Base-by-base conservation (phyloP, 2,797 vertebrate genomes). In the Catostomus latipinnis region DNA sequence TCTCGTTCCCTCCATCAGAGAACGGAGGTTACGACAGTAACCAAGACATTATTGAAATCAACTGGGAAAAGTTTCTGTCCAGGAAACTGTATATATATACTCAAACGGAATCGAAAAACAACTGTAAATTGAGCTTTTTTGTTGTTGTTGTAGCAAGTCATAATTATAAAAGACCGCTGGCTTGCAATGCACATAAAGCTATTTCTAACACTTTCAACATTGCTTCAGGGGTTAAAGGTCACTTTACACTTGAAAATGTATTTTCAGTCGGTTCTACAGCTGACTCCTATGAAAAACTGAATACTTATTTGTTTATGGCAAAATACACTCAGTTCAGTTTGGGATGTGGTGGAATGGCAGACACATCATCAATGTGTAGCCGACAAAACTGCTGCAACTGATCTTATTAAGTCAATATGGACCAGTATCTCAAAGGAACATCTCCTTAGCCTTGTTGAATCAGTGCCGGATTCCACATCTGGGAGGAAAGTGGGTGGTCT, bases 131-230 rank as follows among this genome's bases (percentile, higher is more conserved):
- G 50, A 52, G 12, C 8, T 62, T 62, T 50, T 62, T 6, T 13
- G 34, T 56, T 45, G 18, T 9, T 34, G 34, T 43, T 62, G 57
- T 16, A 62, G 16, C 14, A 18, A 50, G 48, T 70, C 8, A 57
- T 16, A 72, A 61, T 43, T 6, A 8, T 81, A 22, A 62, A 79
- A 75, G 22, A 2, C 16, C 12, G 52, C 1, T 61, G 12, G 75
- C 49, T 72, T 73, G 56, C 8, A 56, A 67, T 49, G 54, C 65
- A 34, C 65, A 52, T 34, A n/a, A 76, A 63, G 67, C 77, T 71
- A 71, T 53, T 72, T 7, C 43, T 75, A 16, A 67, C 53, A 82
- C 58, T 68, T 46, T 61, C 13, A 61, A 83, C 61, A 71, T 76
- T 67, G 43, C 12, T 8, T n/a, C 22, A 45, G 13, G 18, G 49